Base-by-base conservation (phyloP, 2,797 vertebrate species). In the Leptatherina wallacei region DNA sequence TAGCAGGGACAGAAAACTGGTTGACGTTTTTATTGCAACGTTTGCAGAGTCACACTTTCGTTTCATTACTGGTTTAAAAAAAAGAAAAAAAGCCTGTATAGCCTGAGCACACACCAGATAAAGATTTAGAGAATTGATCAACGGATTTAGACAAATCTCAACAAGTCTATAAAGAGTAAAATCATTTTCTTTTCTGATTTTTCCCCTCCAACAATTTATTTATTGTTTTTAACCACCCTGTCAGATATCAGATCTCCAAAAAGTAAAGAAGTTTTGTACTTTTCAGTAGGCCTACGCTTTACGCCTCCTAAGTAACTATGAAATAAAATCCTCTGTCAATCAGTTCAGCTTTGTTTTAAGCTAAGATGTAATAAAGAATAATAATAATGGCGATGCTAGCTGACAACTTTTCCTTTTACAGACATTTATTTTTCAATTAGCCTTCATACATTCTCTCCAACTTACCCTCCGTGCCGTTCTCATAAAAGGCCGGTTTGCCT, bases 401-500 rank as follows among this genome's bases (percentile, higher is more conserved):
- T 54, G 20, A 9, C 22, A 27, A 27, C 24, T 5, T 54, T 11
- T 2, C 13, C 51, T 54, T 24, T 16, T 29, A 29, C 24, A 7
- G 3, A 11, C 9, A 51, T 11, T 11, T 38, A 9, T 0, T 33
- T 33, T 27, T 33, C 3, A 24, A 1, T 3, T 40, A 24, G 9
- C 24, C 22, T 40, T 6, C 12, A 8, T 6, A 44, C 9, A 29
- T 61, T 38, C 0, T 29, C 22, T 61, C 3, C 8, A 10, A 85
- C 90, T 92, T 72, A 95, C 95, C 92, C 9, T 91, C 91, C 0
- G 91, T 72, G 75, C 69, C 92, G 80, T 18, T 90, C 18, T 94
- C 94, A 76, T 95, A 96, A 91, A 96, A 96, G 56, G 82, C 59
- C 14, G 83, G 74, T 77, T 95, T 93, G 62, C 91, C 93, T 77